A percentile compares a stretch with the other conserved stretches of the same genome.
Conservation (phyloP, 2,113 vertebrate species). For the Podarcis muralis region DNA sequence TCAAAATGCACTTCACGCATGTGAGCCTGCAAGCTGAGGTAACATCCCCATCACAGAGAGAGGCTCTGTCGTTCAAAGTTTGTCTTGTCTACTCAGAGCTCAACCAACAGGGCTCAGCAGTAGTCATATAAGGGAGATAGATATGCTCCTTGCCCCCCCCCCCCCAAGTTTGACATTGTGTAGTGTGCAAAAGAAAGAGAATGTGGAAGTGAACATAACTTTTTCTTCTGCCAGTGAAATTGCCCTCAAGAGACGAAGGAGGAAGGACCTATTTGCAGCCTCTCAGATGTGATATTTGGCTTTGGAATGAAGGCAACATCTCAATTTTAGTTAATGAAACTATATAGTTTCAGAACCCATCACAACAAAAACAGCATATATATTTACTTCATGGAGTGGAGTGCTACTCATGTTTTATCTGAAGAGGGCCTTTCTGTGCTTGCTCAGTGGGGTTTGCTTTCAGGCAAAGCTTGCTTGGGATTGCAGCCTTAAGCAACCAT, state of each 20-base stretch:
- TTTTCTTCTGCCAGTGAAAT: not conserved
- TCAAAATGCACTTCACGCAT: not conserved
- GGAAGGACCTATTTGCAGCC: not conserved
- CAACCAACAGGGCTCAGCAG: not conserved
- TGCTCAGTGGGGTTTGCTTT: not conserved
- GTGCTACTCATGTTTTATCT: not conserved
- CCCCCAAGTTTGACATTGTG: not conserved
- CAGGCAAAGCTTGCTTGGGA: not conserved
- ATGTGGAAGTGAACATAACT: not conserved
- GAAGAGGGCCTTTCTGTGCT: not conserved
- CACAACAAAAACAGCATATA: not conserved
- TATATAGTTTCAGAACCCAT: not conserved
- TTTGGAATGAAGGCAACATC: not conserved
- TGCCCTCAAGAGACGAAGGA: not conserved
- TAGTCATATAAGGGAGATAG: slow-evolving; percentile 9
- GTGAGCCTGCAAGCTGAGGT: not conserved
- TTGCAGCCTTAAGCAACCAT: not conserved
- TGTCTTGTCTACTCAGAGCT: not conserved
- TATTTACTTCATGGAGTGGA: not conserved
- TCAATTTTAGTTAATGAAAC: not conserved
- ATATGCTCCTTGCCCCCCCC: not conserved
- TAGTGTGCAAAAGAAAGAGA: not conserved
- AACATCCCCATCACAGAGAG: not conserved
- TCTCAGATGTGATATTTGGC: not conserved
- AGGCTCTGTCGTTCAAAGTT: not conserved